A percentile compares a stretch with the other conserved stretches of the same genome.
phyloP scores from a whole-genome alignment of 2,888 invertebrate species.

The Orthosia cruda region DNA sequence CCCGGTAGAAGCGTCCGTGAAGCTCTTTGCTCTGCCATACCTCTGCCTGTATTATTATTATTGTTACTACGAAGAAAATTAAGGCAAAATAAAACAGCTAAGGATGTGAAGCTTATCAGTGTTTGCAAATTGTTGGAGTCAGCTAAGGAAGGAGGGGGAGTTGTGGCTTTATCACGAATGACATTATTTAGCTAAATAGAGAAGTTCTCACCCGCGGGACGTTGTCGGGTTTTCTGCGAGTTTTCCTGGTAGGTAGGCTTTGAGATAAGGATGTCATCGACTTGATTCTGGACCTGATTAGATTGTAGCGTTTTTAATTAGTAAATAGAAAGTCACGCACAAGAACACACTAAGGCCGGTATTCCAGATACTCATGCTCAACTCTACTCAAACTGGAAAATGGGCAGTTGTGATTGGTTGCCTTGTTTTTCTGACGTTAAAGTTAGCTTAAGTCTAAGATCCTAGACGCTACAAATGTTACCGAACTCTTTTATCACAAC shows the following conservation, averaged over 20 bases:
- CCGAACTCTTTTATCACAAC: too few relatives aligned
- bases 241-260: conserved; percentile 37
- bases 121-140: conserved; percentile 57
- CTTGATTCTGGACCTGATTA: neutral
- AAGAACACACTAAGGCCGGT: too few relatives aligned
- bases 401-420: too few relatives aligned
- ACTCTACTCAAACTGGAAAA: too few relatives aligned
- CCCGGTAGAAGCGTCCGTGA: too few relatives aligned
- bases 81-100: conserved; percentile 34
- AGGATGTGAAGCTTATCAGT: conserved; percentile 58
- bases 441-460: too few relatives aligned
- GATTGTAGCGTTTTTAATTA: conserved; percentile 15
- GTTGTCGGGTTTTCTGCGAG: conserved; percentile 41
- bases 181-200: conserved; percentile 64
- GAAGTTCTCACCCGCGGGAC: conserved; percentile 46
- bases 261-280: conserved; percentile 30
- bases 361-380: too few relatives aligned
- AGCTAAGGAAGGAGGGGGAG: conserved; percentile 48
- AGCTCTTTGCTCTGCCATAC: too few relatives aligned
- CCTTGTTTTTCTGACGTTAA: too few relatives aligned
- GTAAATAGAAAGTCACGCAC: neutral
- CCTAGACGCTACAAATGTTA: too few relatives aligned
- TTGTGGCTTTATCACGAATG: conserved; percentile 62
- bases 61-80: conserved; percentile 13
- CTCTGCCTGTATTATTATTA: too few relatives aligned